Conservation (phyloP, 2,888 invertebrate genomes). For the Suillia variegata region DNA sequence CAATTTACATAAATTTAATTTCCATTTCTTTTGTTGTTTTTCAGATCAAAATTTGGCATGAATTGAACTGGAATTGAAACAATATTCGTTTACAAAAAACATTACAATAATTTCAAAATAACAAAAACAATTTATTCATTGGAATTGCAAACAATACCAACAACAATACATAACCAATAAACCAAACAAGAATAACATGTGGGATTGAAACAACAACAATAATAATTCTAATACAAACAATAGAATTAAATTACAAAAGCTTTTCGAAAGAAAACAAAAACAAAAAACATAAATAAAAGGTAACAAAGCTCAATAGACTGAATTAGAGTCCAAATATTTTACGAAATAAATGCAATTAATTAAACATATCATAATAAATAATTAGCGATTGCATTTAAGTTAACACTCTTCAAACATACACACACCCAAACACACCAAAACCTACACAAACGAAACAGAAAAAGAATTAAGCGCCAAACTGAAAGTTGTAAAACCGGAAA, state of each 20-base stretch:
- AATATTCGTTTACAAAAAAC: not conserved
- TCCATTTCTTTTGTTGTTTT: slow-evolving; percentile 1
- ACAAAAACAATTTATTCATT: not conserved
- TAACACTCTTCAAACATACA: slow-evolving; percentile 24
- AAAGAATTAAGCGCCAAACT: not conserved
- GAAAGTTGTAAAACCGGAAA: not conserved
- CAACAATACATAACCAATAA: slow-evolving; percentile 13
- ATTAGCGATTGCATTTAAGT: slow-evolving; percentile 55
- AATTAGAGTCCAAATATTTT: slow-evolving; percentile 59
- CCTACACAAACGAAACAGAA: slow-evolving; percentile 6
- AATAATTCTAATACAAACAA: slow-evolving; percentile 13
- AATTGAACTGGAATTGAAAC: slow-evolving; percentile 11
- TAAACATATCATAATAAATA: slow-evolving; percentile 57
- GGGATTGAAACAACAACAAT: slow-evolving; percentile 36
- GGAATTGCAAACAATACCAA: slow-evolving; percentile 12
- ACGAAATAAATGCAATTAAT: slow-evolving; percentile 58
- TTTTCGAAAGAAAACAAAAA: no score
- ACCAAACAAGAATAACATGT: slow-evolving; percentile 20
- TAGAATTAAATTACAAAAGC: no score
- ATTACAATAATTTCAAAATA: not conserved
- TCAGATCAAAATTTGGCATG: not conserved
- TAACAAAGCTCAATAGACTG: slow-evolving; percentile 56
- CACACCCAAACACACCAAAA: slow-evolving; percentile 8
- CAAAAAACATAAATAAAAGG: no score
- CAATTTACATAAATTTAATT: no score